Evolutionary conservation across 2,888 invertebrate genomes (phyloP), one percentile per base, ranked within the genome.

Genomic region (Malthinus seriepunctatus): DNA sequence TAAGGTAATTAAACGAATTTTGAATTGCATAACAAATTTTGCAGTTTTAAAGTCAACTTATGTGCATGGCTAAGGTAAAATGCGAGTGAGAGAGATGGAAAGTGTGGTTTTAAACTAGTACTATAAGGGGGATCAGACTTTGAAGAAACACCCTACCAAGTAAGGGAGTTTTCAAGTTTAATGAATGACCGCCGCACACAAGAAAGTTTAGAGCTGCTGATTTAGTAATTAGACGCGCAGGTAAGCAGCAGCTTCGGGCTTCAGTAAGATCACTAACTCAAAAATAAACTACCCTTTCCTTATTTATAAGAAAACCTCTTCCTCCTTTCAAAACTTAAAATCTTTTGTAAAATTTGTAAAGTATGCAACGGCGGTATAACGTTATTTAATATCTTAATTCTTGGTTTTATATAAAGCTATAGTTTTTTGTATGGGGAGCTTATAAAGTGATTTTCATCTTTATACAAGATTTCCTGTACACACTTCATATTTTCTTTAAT

Each of bases 161-260:
- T 44, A 32, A 52, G 53, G 57, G 74, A 77, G 72, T 74, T 76
- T 72, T 71, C 71, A 70, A 76, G 73, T 77, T 77, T 77, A 78
- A 78, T 78, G 77, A 77, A 76, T 78, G 78, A 78, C 77, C 77
- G 76, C 61, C 76, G 75, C 76, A 77, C 75, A 73, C 71, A 68
- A 69, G 69, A 70, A 77, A 77, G 70, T 76, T 76, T 69, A 71
- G 67, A 70, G 73, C 74, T 76, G 75, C 75, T 78, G 78, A 77
- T 78, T 77, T 76, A 74, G 76, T 77, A 78, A 78, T 78, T 77
- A 76, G 74, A 71, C 71, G 71, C 70, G 71, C 71, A 74, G 73
- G 72, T 73, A 70, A 73, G 69, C 68, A 69, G 67, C 67, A 69
- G 68, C 66, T 67, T 63, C 62, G 62, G 62, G 64, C 61, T 59